Conservation (phyloP, 2,113 vertebrate genomes). For the Calypte anna region DNA sequence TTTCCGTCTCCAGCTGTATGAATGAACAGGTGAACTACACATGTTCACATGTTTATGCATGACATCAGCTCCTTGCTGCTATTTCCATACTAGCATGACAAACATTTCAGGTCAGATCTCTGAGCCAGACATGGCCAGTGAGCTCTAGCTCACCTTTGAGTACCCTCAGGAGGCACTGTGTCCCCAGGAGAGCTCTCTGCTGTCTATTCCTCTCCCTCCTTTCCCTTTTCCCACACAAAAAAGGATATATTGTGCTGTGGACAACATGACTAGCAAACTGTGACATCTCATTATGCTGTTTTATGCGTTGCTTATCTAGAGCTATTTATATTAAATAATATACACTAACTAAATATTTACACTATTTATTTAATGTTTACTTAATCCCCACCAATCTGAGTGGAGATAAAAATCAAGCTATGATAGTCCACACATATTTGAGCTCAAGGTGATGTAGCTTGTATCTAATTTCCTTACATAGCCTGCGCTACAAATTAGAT, state of each 20-base stretch:
- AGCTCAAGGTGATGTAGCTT: neutral
- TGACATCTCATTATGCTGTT: neutral
- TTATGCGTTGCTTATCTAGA: neutral
- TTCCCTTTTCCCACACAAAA: neutral
- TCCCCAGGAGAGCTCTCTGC: neutral
- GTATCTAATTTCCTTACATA: neutral
- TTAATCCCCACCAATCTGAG: neutral
- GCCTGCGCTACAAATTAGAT: neutral
- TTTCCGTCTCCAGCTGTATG: neutral
- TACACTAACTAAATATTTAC: neutral
- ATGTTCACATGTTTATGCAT: neutral
- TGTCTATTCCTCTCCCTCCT: neutral
- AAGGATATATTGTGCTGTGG: neutral
- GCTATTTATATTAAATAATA: neutral
- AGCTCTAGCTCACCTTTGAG: neutral
- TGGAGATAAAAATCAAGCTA: neutral
- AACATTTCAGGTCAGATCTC: neutral
- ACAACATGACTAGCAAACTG: neutral
- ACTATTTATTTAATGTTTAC: neutral
- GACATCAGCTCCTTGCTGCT: neutral
- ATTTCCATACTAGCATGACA: neutral
- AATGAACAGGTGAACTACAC: neutral
- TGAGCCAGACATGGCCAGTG: neutral
- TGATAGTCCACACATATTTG: neutral
- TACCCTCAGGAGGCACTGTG: neutral